A percentile compares a stretch with the other conserved stretches of the same genome.
These are phyloP conservation scores for Megathymus violae DNA, from an alignment of 1,140 invertebrate genomes.

Conservation along the genomic window DNA sequence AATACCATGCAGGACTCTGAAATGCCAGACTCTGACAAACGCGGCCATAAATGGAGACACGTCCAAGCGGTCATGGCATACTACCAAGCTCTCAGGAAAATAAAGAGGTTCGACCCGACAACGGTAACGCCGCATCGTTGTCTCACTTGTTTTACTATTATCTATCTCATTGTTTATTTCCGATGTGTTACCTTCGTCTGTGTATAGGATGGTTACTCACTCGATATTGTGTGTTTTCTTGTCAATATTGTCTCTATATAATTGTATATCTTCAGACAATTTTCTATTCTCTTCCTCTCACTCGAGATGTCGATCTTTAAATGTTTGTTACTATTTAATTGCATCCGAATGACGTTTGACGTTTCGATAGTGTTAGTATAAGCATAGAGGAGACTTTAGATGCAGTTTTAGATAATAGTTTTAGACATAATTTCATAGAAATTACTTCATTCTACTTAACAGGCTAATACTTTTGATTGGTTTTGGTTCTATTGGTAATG, in stretches of 20 bases:
- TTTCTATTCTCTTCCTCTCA: conserved; percentile 65
- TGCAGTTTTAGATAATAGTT: conserved; percentile 60
- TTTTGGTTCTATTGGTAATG: conserved; percentile 57
- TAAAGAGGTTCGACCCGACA: conserved; percentile 89
- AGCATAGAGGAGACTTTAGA: conserved; percentile 54
- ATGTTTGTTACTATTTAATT: conserved; percentile 65
- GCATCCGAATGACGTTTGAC: conserved; percentile 58
- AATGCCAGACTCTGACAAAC: conserved; percentile 82
- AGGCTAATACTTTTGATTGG: conserved; percentile 57
- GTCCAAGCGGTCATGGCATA: conserved; percentile 93
- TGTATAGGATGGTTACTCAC: conserved; percentile 70
- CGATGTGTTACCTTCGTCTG: conserved; percentile 74
- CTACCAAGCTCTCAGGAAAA: conserved; percentile 93
- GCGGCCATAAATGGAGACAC: conserved; percentile 92
- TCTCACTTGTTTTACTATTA: conserved; percentile 56
- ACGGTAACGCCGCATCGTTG: conserved; percentile 69
- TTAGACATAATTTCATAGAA: conserved; percentile 62
- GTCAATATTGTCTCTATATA: conserved; percentile 67
- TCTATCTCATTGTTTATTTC: conserved; percentile 69
- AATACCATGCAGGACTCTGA: conserved; percentile 65
- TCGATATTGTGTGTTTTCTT: conserved; percentile 70
- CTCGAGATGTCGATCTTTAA: conserved; percentile 56
- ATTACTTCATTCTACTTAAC: conserved; percentile 61
- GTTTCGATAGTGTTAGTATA: conserved; percentile 54
- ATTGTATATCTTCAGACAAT: conserved; percentile 62